These are phyloP conservation scores for Lindbergichthys nudifrons DNA, from an alignment of 2,797 vertebrate species.

Conservation along the genomic window DNA sequence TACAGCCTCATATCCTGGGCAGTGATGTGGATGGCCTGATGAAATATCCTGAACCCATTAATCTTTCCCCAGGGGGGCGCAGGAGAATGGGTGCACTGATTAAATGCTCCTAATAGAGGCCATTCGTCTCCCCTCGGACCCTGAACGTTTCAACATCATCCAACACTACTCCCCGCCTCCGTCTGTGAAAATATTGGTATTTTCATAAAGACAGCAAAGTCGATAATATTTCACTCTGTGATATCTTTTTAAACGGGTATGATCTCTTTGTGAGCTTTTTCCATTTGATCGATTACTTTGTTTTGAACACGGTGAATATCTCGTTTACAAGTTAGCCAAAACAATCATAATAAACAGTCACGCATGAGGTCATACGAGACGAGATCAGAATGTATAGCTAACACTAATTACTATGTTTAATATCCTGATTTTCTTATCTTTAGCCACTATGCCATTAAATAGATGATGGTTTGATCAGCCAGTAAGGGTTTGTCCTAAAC, in stretches of 20 bases:
- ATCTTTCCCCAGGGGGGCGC: slow-evolving; percentile 82
- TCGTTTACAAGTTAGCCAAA: slow-evolving; percentile 37
- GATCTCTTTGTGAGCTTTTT: slow-evolving; percentile 39
- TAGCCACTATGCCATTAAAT: slow-evolving; percentile 29
- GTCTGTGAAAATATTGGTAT: slow-evolving; percentile 53
- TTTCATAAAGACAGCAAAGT: slow-evolving; percentile 60
- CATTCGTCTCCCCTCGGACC: slow-evolving; percentile 82
- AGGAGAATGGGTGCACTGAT: slow-evolving; percentile 84
- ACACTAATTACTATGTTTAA: slow-evolving; percentile 50
- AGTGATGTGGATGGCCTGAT: slow-evolving; percentile 72
- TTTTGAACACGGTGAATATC: slow-evolving; percentile 38
- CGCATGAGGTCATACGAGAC: slow-evolving; percentile 27
- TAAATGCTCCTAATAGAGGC: slow-evolving; percentile 87
- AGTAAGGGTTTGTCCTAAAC: slow-evolving; percentile 42
- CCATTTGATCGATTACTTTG: slow-evolving; percentile 44
- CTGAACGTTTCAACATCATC: slow-evolving; percentile 70
- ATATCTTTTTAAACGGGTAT: slow-evolving; percentile 40
- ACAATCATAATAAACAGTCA: slow-evolving; percentile 42
- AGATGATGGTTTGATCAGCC: slow-evolving; percentile 32
- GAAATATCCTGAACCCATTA: slow-evolving; percentile 87
- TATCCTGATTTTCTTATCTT: slow-evolving; percentile 54
- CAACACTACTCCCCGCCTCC: slow-evolving; percentile 21
- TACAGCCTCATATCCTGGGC: slow-evolving; percentile 72
- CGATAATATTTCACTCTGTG: slow-evolving; percentile 44
- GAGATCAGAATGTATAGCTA: slow-evolving; percentile 41